These are phyloP conservation scores for Pachliopta kotzebuea DNA, from an alignment of 2,888 invertebrate genomes.

Conservation along the genomic window DNA sequence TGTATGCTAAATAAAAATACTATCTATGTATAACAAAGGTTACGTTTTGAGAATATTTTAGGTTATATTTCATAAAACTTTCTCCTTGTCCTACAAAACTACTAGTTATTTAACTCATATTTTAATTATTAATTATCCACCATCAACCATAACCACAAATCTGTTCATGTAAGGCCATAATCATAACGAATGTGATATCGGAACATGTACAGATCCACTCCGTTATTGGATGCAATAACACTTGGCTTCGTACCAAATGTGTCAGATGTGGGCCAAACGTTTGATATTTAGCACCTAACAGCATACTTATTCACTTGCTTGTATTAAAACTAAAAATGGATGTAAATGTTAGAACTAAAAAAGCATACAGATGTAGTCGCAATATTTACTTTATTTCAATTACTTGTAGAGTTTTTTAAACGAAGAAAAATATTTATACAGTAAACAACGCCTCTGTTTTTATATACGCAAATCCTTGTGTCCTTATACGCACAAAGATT, in stretches of 20 bases:
- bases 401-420: too few relatives aligned
- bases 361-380: too few relatives aligned
- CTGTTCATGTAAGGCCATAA: conserved; percentile 19
- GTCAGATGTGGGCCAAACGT: conserved; percentile 49
- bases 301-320: conserved; percentile 10
- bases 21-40: too few relatives aligned
- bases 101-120: too few relatives aligned
- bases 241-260: conserved; percentile 68
- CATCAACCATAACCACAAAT: conserved; percentile 3
- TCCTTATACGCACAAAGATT: too few relatives aligned
- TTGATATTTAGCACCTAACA: conserved; percentile 26
- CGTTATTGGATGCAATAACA: conserved; percentile 61
- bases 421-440: too few relatives aligned
- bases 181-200: conserved; percentile 33
- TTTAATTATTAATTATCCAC: not conserved
- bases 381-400: too few relatives aligned
- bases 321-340: not conserved
- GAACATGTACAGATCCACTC: conserved; percentile 28
- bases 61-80: not conserved
- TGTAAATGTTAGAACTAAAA: too few relatives aligned
- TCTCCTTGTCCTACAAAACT: not conserved
- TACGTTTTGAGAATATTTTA: too few relatives aligned
- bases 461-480: too few relatives aligned
- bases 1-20: too few relatives aligned
- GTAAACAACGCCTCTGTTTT: too few relatives aligned